Percentiles rank a stretch among this genome's conserved stretches.
phyloP scores from a whole-genome alignment of 1,140 invertebrate genomes.

The Helicorthomorpha holstii region DNA sequence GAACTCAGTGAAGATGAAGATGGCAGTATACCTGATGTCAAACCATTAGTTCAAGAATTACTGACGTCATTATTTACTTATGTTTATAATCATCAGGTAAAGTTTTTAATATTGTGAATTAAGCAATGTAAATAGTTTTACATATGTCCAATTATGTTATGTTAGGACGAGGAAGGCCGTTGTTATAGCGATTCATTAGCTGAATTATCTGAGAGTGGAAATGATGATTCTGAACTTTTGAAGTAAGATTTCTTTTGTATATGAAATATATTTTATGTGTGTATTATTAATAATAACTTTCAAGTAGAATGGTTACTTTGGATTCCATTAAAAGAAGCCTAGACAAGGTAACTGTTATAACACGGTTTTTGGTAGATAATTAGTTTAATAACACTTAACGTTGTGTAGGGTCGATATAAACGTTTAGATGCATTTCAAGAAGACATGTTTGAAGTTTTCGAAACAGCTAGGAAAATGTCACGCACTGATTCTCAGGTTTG shows the following conservation, averaged over 20 bases:
- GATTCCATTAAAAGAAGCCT: constrained; percentile 34
- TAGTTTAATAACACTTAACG: neutral
- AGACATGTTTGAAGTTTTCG: constrained; percentile 86
- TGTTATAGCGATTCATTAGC: constrained; percentile 92
- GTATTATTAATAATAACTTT: too few species aligned
- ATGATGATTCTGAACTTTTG: neutral
- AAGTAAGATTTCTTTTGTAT: too few species aligned
- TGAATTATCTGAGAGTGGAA: constrained; percentile 71
- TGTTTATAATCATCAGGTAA: constrained; percentile 64
- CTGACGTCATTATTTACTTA: constrained; percentile 81
- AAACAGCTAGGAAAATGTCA: constrained; percentile 67
- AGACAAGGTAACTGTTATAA: constrained; percentile 22
- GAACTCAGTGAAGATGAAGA: constrained; percentile 57
- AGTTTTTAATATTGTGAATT: constrained; percentile 9
- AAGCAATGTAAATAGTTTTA: neutral
- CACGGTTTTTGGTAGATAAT: neutral
- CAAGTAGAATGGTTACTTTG: constrained; percentile 26
- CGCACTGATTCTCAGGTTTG: constrained; percentile 58
- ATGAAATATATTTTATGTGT: too few species aligned
- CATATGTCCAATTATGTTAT: neutral
- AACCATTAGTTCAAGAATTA: constrained; percentile 73
- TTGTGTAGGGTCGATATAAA: constrained; percentile 57
- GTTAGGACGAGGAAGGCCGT: constrained; percentile 80
- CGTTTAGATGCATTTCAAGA: constrained; percentile 90
- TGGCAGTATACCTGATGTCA: constrained; percentile 62